These are phyloP conservation scores for Podiceps cristatus DNA, from an alignment of 2,113 vertebrate genomes.

Conservation along the genomic window DNA sequence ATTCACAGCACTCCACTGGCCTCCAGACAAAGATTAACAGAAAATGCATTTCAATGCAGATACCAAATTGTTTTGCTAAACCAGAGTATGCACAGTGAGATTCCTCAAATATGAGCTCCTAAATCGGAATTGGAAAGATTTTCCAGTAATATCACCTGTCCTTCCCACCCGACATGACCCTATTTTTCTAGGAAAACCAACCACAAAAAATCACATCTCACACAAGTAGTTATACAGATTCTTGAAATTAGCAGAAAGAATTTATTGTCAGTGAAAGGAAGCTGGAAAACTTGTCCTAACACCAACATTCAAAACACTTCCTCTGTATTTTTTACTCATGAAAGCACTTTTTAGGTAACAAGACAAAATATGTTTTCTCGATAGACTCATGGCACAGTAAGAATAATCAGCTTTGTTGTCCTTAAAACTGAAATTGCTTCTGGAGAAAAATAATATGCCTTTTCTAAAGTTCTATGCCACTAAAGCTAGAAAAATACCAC, in stretches of 20 bases:
- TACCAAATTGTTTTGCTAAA: not conserved
- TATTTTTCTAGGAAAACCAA: not conserved
- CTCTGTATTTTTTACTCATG: not conserved
- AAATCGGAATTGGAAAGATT: not conserved
- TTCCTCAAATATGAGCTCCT: not conserved
- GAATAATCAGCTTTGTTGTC: not conserved
- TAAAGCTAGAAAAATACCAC: not conserved
- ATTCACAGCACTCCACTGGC: conserved; percentile 6
- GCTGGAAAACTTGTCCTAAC: not conserved
- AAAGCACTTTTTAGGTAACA: not conserved
- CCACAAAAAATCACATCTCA: not conserved
- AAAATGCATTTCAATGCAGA: conserved; percentile 2
- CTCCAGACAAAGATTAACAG: not conserved
- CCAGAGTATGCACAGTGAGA: not conserved
- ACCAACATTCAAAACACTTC: not conserved
- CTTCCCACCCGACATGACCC: not conserved
- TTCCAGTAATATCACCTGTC: not conserved
- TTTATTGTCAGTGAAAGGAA: not conserved
- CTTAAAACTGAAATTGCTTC: not conserved
- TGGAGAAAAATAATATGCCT: not conserved
- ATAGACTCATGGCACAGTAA: not conserved
- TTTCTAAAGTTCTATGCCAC: not conserved
- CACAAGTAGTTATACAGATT: not conserved
- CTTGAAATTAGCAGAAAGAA: not conserved
- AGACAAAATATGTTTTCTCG: not conserved